Evolutionary conservation across 2,797 vertebrate genomes (phyloP), one percentile per base, ranked within the genome.

Genomic region (Chelidonichthys spinosus): DNA sequence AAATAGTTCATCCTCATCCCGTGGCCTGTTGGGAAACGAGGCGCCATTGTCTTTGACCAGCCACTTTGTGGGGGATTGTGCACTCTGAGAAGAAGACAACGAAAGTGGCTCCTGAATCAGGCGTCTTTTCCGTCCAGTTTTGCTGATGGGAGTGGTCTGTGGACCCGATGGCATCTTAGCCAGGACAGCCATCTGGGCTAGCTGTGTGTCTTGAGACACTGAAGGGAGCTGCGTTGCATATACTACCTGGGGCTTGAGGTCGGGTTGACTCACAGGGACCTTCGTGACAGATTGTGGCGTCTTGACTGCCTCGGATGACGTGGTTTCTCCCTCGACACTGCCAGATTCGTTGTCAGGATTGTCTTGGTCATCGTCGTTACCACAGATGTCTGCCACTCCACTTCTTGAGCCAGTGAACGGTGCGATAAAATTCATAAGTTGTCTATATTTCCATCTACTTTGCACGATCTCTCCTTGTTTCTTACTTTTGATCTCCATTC

Each of bases 1-100:
- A 11, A 95, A 94, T 13, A 94, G 86, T 80, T 94, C 92, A 2
- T 95, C 94, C 74, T 95, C 94, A 0, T 95, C 94, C 17, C 87
- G 80, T 0, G 79, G 72, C 65, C 86, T 85, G 76, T 36, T 70
- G n/a, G 87, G 69, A 36, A 74, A 46, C 0, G 84, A 32, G 2
- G 66, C 4, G 42, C 69, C 85, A 61, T 80, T 85, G 68, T 90
- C 90, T 76, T 91, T 92, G 33, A 69, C 54, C 53, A 69, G 70
- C 84, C 87, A 92, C 50, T 92, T 93, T 0, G 74, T 44, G 0
- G 88, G 74, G 0, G 68, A 72, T 1, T 61, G 1, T 1, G 59
- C 9, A 5, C 33, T 79, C 11, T 82, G 82, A 15, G 87, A 62
- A n/a, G 81, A 68, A 0, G 83, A 39, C 11, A 39, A 58, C 1